Evolutionary conservation across 2,888 invertebrate species (phyloP), one percentile per base, ranked within the genome.

Genomic region (Ypsolopha scabrella): DNA sequence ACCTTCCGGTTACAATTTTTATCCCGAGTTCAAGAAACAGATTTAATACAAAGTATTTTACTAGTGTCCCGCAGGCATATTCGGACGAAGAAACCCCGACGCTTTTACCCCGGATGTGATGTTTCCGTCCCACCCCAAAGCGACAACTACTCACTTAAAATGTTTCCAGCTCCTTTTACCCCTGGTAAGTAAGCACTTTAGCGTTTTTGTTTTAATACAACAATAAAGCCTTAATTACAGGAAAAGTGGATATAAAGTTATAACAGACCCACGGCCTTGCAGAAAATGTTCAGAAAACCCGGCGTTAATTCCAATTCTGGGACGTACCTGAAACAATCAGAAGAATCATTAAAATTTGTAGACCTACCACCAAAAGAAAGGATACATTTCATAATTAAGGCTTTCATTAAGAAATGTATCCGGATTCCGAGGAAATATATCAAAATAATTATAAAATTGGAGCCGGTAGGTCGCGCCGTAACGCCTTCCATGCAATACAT

Each of bases 401-500:
- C 63, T 64, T 62, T 55, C 59, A 63, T 62, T 60, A 56, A 56
- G 60, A 60, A 24, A 62, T 60, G 53, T 55, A 59, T 61, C 61
- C 52, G 52, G 24, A 24, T 24, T 57, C 56, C n/a, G n/a, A 14
- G 44, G 56, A 61, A 63, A 64, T 70, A 56, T 63, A 68, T 70
- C 67, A 69, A 66, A 72, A 69, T 71, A 65, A 68, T 65, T 72
- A 67, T 68, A 61, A 66, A 70, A 72, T 65, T 65, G 39, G 49
- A 33, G 39, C 41, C 41, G 11, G 50, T 48, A 51, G 51, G 48
- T 53, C 48, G 35, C 36, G 41, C 60, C 71, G 72, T 70, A 72
- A 78, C 75, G 63, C 72, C 79, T 81, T 74, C 74, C 68, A 75
- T 74, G 63, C 60, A 72, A 68, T 78, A 70, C 58, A 80, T 82